These are phyloP conservation scores for Ibycter americanus DNA, from an alignment of 2,797 vertebrate species.

Conservation along the genomic window DNA sequence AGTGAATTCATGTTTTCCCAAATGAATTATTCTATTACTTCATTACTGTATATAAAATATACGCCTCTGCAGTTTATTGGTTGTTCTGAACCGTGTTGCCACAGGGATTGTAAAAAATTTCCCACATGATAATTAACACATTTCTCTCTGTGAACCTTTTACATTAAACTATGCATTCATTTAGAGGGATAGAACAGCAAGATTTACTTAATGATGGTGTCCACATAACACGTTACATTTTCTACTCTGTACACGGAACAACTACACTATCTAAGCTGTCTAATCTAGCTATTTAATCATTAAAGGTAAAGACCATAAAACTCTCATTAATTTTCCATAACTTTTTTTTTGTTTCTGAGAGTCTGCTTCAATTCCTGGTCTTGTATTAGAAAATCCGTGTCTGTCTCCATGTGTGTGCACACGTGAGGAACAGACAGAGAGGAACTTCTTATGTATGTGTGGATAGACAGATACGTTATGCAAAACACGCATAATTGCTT, in stretches of 20 bases:
- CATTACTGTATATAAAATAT: not conserved
- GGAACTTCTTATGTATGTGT: not conserved
- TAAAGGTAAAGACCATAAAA: not conserved
- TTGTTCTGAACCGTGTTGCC: not conserved
- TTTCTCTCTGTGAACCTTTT: not conserved
- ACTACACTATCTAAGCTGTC: not conserved
- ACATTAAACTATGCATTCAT: not conserved
- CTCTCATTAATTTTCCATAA: not conserved
- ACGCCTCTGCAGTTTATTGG: not conserved
- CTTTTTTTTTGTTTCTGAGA: not conserved
- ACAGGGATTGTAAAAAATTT: not conserved
- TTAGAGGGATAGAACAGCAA: not conserved
- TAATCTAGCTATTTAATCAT: not conserved
- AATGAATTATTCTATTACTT: not conserved
- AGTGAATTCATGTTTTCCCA: not conserved
- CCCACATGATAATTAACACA: not conserved
- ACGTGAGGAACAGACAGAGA: not conserved
- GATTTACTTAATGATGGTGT: not conserved
- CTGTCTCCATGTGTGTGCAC: rapidly evolving
- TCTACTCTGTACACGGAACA: not conserved
- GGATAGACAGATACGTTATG: not conserved
- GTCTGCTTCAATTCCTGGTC: not conserved
- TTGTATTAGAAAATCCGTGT: not conserved
- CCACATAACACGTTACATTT: not conserved
- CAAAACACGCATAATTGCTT: not conserved